These are phyloP conservation scores for Petromus typicus DNA, from an alignment of 2,113 vertebrate species.

Conservation along the genomic window DNA sequence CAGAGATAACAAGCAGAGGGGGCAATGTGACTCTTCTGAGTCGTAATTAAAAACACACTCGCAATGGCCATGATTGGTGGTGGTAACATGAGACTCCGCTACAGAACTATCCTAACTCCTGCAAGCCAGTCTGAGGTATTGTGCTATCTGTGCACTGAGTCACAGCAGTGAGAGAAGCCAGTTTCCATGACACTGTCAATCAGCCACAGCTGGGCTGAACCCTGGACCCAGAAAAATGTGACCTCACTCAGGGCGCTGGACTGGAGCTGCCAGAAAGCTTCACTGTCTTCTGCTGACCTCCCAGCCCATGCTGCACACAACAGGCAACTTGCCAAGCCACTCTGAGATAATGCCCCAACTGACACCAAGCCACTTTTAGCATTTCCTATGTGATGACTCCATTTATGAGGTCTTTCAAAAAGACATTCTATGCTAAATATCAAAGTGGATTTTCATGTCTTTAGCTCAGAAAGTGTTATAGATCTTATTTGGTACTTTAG, in stretches of 20 bases:
- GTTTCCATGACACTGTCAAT: conserved; percentile 54
- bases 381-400: not conserved
- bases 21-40: conserved; percentile 63
- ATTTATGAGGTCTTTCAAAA: not conserved
- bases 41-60: conserved; percentile 83
- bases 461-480: conserved; percentile 37
- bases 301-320: not conserved
- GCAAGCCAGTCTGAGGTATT: conserved; percentile 61
- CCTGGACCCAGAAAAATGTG: not conserved
- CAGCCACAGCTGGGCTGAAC: not conserved
- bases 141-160: not conserved
- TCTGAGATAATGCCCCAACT: conserved; percentile 68
- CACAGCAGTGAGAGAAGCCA: conserved; percentile 49
- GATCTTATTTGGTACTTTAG: conserved; percentile 24
- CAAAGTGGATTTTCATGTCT: not conserved
- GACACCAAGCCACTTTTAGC: conserved; percentile 70
- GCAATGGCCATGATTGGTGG: not conserved
- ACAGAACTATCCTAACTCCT: conserved; percentile 61
- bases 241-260: not conserved
- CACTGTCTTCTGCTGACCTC: conserved; percentile 56
- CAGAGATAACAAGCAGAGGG: conserved; percentile 63
- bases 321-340: conserved; percentile 42
- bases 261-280: conserved; percentile 64
- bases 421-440: conserved; percentile 8
- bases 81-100: conserved; percentile 67